Evolutionary conservation across 2,888 invertebrate species (phyloP), one percentile per base, ranked within the genome.

Genomic region (Agriotes lineatus): DNA sequence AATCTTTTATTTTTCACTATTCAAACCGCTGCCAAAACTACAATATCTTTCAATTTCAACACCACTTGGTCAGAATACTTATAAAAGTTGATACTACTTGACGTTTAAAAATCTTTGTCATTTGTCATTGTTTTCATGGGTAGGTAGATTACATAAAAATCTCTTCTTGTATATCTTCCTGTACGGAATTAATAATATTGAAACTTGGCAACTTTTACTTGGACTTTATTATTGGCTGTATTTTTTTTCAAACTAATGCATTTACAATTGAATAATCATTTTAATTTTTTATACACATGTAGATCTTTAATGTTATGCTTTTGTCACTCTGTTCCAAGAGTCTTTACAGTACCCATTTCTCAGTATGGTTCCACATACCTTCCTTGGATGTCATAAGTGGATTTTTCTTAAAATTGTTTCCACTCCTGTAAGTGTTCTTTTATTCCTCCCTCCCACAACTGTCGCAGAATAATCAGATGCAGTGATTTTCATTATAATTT

Each of bases 331-430:
- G 9, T 7, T 33, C 9, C 9, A 33, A 33, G 33, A 33, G 33
- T 33, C 33, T 33, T 33, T 33, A 33, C 33, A 33, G n/a, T n/a
- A n/a, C n/a, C n/a, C n/a, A n/a, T 7, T 25, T 25, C 25, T 25
- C 4, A 25, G 25, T 25, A 25, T 7, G 7, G 39, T 39, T 39
- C 39, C 14, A 39, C 14, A 39, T 39, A 39, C n/a, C 14, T 39
- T 39, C 12, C 39, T 39, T 39, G 14, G n/a, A 39, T 39, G 39
- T 39, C 39, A 39, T n/a, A 39, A 39, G 39, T 39, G 39, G 39
- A 39, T 10, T 3, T 39, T 39, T 39, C 39, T 39, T 12, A 39
- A 39, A 5, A 12, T 39, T 14, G 4, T 39, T 39, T 39, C 39
- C 14, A 39, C 39, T 39, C 39, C n/a, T 39, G 6, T n/a, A 10